Evolutionary conservation across 2,113 vertebrate genomes (phyloP), one percentile per base, ranked within the genome.

Genomic region (Salvelinus namaycush): DNA sequence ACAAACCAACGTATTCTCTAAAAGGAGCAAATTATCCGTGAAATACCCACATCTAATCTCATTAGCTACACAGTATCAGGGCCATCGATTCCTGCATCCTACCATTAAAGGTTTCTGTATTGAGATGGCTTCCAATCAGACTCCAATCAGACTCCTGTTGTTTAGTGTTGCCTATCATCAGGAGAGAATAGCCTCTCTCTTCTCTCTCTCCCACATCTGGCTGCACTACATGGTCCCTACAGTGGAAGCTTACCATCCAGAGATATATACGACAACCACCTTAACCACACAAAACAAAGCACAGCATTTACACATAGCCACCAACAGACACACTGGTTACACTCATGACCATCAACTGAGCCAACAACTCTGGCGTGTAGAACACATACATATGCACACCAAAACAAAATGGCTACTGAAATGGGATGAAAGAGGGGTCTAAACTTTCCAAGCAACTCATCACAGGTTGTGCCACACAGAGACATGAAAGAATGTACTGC

Each of bases 391-490:
- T 39, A 39, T 9, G 7, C 7, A 8, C 34, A 39, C 34, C 1
- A 1, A 39, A 2, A 9, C 5, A 2, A 39, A 39, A 8, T 39
- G 8, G 34, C 34, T 39, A 9, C 34, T 39, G 34, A 39, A 39
- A 39, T 39, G 34, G 34, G 8, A 39, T 39, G 34, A 39, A 39
- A 39, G 34, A 39, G 34, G 34, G 34, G 34, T 39, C 34, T 9
- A 39, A 16, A 5, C 0, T 60, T 4, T 22, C 6, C 3, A 60
- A 7, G 59, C 18, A 20, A 60, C 14, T n/a, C 59, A 60, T 60
- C 59, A 60, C 11, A 60, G 18, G 59, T 22, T 60, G 59, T 60
- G 51, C 60, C 73, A 74, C 73, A 66, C 39, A 24, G 49, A 51
- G 49, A 51, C 12, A 9, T 39, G 34, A 39, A 39, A 39, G 34